Evolutionary conservation across 2,797 vertebrate species (phyloP).

Genomic region (Philypnodon macrostomus): DNA sequence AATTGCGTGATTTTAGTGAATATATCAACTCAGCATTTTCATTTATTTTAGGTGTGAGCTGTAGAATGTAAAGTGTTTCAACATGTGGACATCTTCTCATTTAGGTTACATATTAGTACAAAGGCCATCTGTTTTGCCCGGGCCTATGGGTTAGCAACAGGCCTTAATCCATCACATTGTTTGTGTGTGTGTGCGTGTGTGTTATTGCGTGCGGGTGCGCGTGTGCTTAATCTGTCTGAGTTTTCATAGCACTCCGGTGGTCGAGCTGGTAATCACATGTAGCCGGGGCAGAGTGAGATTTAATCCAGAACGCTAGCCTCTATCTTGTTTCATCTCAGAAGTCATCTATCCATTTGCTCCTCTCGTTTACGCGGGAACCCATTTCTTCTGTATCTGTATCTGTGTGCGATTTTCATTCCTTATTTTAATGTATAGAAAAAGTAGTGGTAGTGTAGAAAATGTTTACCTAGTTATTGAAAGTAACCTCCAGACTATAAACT

Average conservation of each 20-base stretch:
- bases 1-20: too few species aligned
- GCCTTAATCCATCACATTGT: slow-evolving; percentile 61
- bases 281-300: slow-evolving; percentile 49
- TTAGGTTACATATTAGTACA: slow-evolving; percentile 66
- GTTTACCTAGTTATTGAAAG: too few species aligned
- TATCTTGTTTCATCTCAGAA: slow-evolving; percentile 33
- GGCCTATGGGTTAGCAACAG: slow-evolving; percentile 51
- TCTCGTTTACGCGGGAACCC: not conserved
- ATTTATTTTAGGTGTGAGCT: not conserved
- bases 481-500: too few species aligned
- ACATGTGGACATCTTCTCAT: slow-evolving; percentile 40
- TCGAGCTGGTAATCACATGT: slow-evolving; percentile 59
- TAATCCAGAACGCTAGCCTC: slow-evolving; percentile 57
- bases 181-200: slow-evolving; percentile 29
- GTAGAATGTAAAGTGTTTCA: slow-evolving; percentile 9
- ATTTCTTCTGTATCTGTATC: too few species aligned
- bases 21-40: not conserved
- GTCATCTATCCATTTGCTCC: slow-evolving; percentile 18
- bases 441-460: too few species aligned
- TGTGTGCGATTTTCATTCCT: slow-evolving; percentile 22
- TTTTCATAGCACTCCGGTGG: slow-evolving; percentile 59
- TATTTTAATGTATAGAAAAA: too few species aligned
- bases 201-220: slow-evolving; percentile 14
- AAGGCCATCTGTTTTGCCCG: slow-evolving; percentile 69
- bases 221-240: slow-evolving; percentile 47